These are phyloP conservation scores for Tenodera sinensis DNA, from an alignment of 2,888 invertebrate genomes.

Conservation along the genomic window DNA sequence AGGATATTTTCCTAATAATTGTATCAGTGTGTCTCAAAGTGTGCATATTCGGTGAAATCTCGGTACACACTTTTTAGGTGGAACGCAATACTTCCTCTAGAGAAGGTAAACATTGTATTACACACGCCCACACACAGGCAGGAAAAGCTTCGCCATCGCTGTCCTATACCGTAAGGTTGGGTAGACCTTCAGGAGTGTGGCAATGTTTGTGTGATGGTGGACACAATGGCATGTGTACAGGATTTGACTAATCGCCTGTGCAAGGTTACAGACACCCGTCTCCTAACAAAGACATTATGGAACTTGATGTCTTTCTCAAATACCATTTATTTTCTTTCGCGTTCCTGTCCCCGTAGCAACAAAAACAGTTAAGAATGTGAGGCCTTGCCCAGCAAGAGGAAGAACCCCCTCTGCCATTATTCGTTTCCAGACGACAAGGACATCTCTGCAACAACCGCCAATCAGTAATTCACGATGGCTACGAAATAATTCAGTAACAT, in stretches of 20 bases:
- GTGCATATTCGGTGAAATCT: too few species aligned
- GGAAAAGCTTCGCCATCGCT: too few species aligned
- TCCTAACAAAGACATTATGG: background rate
- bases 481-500: too few species aligned
- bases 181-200: background rate
- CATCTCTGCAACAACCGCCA: background rate
- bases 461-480: too few species aligned
- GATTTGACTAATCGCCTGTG: background rate
- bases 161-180: too few species aligned
- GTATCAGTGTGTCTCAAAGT: too few species aligned
- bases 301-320: background rate
- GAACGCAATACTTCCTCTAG: too few species aligned
- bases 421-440: background rate
- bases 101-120: too few species aligned
- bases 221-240: background rate
- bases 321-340: background rate
- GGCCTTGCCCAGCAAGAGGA: background rate
- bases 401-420: background rate
- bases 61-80: too few species aligned
- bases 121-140: too few species aligned
- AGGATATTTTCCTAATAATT: too few species aligned
- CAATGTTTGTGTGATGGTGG: background rate
- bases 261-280: background rate
- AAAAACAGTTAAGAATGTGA: background rate
- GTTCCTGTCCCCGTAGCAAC: background rate